Evolutionary conservation across 53 echinoderm and acorn worm genomes (phyloP).

Genomic region (Henricia sp.): DNA sequence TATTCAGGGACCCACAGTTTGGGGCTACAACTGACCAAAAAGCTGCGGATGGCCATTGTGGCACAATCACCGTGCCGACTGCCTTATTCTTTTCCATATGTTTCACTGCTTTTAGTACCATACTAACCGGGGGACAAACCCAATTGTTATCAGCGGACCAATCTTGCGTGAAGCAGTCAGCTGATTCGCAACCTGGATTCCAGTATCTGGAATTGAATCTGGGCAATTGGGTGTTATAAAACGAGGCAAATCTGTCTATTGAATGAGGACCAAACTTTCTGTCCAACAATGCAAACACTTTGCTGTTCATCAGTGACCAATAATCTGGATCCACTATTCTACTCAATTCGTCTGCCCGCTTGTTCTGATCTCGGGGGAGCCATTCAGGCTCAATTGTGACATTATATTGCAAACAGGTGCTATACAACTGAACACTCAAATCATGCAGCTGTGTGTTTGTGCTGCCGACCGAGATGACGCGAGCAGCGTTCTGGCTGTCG

Average conservation of each 20-base stretch:
- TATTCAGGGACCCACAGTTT: slow-evolving; percentile 11
- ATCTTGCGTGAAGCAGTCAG: slow-evolving; percentile 41
- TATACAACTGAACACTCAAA: slow-evolving; percentile 38
- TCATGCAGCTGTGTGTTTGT: slow-evolving; percentile 17
- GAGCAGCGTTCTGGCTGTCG: slow-evolving; percentile 39
- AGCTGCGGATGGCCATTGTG: slow-evolving; percentile 39
- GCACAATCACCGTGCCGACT: slow-evolving; percentile 51
- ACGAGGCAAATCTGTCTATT: slow-evolving; percentile 51
- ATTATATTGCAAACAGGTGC: slow-evolving; percentile 7
- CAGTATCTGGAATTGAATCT: slow-evolving; percentile 46
- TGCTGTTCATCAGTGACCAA: slow-evolving; percentile 36
- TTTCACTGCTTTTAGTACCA: slow-evolving; percentile 10
- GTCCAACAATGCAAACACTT: slow-evolving; percentile 31
- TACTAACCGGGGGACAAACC: slow-evolving; percentile 43
- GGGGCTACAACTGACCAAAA: slow-evolving; percentile 47
- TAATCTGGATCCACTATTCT: slow-evolving; percentile 49
- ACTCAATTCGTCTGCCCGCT: slow-evolving; percentile 37
- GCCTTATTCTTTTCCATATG: slow-evolving; percentile 26
- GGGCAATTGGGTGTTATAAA: slow-evolving; percentile 12
- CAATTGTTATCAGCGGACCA: slow-evolving; percentile 50
- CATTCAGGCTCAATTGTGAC: slow-evolving; percentile 35
- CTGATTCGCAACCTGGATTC: slow-evolving; percentile 37
- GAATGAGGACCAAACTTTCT: slow-evolving; percentile 30
- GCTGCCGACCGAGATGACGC: slow-evolving; percentile 58
- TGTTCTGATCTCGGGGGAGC: slow-evolving; percentile 42